Conservation (phyloP, 2,888 invertebrate genomes). For the Danaus chrysippus region DNA sequence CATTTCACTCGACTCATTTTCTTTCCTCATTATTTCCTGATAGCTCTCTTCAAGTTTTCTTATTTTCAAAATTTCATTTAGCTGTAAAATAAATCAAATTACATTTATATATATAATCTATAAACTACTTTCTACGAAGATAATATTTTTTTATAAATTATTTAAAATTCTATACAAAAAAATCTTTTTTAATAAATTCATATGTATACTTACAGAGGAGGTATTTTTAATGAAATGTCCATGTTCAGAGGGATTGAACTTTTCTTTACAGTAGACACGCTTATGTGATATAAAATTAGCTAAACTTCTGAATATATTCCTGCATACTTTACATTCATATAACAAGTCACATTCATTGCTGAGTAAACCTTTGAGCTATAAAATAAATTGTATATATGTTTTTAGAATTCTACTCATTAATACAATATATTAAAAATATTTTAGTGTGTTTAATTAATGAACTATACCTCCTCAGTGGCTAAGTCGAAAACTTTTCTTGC, state of each 20-base stretch:
- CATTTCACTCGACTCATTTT: constrained; percentile 34
- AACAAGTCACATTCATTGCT: constrained; percentile 92
- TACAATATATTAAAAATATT: background rate
- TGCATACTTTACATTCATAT: constrained; percentile 93
- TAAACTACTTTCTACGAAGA: too few relatives aligned
- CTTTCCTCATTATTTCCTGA: constrained; percentile 56
- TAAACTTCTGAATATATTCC: constrained; percentile 90
- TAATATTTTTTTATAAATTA: too few relatives aligned
- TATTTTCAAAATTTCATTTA: constrained; percentile 68
- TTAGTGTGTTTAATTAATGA: constrained; percentile 12
- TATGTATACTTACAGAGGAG: constrained; percentile 61
- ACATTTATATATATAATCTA: background rate
- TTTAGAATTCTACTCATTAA: background rate
- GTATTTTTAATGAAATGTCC: constrained; percentile 65
- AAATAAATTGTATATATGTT: constrained; percentile 25
- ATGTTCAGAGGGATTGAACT: constrained; percentile 68
- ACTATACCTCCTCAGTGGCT: constrained; percentile 86
- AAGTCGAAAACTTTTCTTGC: constrained; percentile 85
- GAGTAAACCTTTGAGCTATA: constrained; percentile 85
- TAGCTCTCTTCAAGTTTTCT: constrained; percentile 70
- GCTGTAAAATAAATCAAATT: constrained; percentile 44
- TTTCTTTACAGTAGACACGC: constrained; percentile 86
- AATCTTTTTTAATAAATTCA: background rate
- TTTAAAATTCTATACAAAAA: too few relatives aligned
- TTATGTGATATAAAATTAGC: constrained; percentile 95